phyloP scores from a whole-genome alignment of 1,140 invertebrate genomes.

The Samia ricini region DNA sequence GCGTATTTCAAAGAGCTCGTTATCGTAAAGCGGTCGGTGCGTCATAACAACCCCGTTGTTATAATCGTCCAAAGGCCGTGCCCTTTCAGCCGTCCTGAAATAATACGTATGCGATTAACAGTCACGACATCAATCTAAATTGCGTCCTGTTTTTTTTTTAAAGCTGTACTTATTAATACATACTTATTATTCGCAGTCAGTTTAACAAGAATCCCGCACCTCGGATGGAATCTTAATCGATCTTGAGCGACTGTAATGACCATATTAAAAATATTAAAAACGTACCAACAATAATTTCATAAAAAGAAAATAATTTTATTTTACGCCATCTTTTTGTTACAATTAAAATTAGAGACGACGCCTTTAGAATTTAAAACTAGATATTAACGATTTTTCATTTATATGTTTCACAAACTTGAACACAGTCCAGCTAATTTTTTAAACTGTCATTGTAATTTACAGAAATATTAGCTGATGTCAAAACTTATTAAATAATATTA shows the following conservation, averaged over 20 bases:
- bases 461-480: background rate
- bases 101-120: background rate
- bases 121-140: too few species aligned
- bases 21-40: conserved; percentile 89
- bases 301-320: too few species aligned
- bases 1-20: conserved; percentile 96
- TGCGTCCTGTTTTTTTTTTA: too few species aligned
- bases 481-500: too few species aligned
- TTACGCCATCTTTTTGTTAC: too few species aligned
- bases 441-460: background rate
- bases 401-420: too few species aligned
- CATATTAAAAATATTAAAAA: conserved; percentile 3
- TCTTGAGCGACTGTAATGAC: conserved; percentile 75
- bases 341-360: too few species aligned
- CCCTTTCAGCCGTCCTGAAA: conserved; percentile 88
- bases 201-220: conserved; percentile 92
- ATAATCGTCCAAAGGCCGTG: conserved; percentile 94
- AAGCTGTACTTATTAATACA: conserved; percentile 16
- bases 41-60: conserved; percentile 97
- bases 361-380: too few species aligned
- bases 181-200: conserved; percentile 86
- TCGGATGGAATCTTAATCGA: conserved; percentile 90
- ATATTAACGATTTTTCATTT: too few species aligned
- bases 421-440: background rate
- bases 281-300: too few species aligned